phyloP scores from a whole-genome alignment of 2,797 vertebrate species.

The Morelia viridis region DNA sequence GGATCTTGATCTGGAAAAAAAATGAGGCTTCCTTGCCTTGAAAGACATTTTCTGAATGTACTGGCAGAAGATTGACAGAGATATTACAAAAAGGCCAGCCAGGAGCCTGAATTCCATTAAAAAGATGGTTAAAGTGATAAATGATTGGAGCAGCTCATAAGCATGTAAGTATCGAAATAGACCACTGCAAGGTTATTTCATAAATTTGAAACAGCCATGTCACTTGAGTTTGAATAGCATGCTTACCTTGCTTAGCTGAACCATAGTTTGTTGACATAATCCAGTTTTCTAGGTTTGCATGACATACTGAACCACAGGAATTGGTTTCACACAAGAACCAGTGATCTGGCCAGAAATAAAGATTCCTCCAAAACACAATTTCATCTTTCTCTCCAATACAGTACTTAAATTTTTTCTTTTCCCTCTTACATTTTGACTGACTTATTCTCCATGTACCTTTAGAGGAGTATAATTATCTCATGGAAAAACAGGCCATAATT shows the following conservation, averaged over 20 bases:
- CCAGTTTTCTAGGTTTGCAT: neutral
- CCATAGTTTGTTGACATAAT: neutral
- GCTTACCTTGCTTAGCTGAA: neutral
- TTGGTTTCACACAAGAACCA: neutral
- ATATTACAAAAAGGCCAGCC: neutral
- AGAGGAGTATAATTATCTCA: conserved; percentile 1
- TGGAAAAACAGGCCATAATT: neutral
- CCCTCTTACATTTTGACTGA: neutral
- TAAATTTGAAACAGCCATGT: neutral
- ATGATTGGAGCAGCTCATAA: neutral
- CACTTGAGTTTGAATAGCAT: neutral
- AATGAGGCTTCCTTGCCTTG: neutral
- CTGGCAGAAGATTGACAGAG: neutral
- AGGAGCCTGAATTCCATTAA: neutral
- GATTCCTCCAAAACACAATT: neutral
- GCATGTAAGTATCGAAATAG: neutral
- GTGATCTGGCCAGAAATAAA: neutral
- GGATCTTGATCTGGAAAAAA: neutral
- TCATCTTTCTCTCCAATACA: neutral
- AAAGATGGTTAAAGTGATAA: neutral
- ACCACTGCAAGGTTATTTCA: neutral
- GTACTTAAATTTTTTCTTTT: neutral
- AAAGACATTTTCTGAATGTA: neutral
- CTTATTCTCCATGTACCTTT: neutral
- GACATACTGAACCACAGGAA: neutral